Conservation (phyloP, 2,888 invertebrate genomes). For the Eupeodes latifasciatus region DNA sequence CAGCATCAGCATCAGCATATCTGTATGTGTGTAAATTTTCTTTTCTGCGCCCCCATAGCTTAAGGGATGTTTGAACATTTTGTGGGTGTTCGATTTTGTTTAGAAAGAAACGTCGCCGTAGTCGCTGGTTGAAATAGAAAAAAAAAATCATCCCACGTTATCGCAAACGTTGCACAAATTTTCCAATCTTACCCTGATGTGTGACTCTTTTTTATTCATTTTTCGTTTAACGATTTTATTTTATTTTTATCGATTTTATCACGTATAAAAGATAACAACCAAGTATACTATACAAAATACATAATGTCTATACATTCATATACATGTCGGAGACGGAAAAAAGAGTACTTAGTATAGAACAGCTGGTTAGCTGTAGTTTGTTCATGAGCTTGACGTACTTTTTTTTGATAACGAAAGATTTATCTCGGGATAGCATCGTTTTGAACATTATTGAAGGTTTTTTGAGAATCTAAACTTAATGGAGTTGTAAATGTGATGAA, state of each 20-base stretch:
- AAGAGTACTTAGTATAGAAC: background rate
- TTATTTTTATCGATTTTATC: slow-evolving; percentile 71
- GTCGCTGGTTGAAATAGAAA: slow-evolving; percentile 30
- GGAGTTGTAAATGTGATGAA: background rate
- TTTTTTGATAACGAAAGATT: background rate
- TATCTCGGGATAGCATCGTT: background rate
- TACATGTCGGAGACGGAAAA: no score
- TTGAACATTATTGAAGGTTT: background rate
- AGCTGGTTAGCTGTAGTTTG: slow-evolving; percentile 19
- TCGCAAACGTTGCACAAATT: slow-evolving; percentile 76
- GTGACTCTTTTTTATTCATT: slow-evolving; percentile 48
- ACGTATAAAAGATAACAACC: slow-evolving; percentile 56
- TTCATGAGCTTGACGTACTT: background rate
- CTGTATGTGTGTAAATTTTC: background rate
- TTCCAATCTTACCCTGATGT: slow-evolving; percentile 70
- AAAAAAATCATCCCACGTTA: slow-evolving; percentile 65
- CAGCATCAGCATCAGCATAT: background rate
- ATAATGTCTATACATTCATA: no score
- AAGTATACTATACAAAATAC: no score
- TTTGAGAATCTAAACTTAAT: background rate
- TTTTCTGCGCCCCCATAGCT: slow-evolving; percentile 22
- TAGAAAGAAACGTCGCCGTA: no score
- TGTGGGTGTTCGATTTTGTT: background rate
- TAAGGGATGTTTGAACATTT: slow-evolving; percentile 46
- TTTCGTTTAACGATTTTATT: slow-evolving; percentile 63